Evolutionary conservation across 1,140 invertebrate species (phyloP), one percentile per base, ranked within the genome.

Genomic region (Halesus radiatus): DNA sequence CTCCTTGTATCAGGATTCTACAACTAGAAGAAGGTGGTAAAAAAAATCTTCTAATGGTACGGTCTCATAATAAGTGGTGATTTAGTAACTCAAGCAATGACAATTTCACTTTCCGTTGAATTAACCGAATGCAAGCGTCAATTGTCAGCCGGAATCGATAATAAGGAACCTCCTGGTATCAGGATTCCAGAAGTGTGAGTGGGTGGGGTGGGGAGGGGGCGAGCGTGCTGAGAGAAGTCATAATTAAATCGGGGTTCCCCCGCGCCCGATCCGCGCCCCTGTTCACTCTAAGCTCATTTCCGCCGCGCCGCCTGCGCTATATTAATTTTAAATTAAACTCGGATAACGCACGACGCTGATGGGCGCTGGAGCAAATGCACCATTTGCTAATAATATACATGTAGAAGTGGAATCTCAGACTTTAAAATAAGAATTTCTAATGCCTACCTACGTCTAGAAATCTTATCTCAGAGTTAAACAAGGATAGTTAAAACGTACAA

Each of bases 281-380:
- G 78, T 72, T 53, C 53, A 80, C 83, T 86, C 85, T 85, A 86
- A 87, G 86, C 86, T 87, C 86, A 88, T 87, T 88, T 88, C 86
- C 86, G 87, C 79, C 68, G 86, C 85, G 87, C 88, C 87, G 87
- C 88, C 87, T 88, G 87, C 66, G 86, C 88, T 88, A 88, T 88
- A 88, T 88, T 88, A 88, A 88, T 88, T 88, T 88, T 88, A 88
- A 88, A 88, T 88, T 88, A 88, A 88, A 88, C 85, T 87, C 87
- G 87, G 87, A 88, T 88, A 88, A 87, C 85, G 85, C 85, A 86
- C 87, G 87, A 85, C 84, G 83, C 84, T 85, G 84, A 81, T 84
- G 45, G 16, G 15, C 56, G 54, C 58, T 52, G 45, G 50, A 74
- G 66, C 76, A 29, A 80, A 79, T 81, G 78, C 83, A 58, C 54